These are phyloP conservation scores for Pachyrhynchus sulphureomaculatus DNA, from an alignment of 1,140 invertebrate genomes.

Conservation along the genomic window DNA sequence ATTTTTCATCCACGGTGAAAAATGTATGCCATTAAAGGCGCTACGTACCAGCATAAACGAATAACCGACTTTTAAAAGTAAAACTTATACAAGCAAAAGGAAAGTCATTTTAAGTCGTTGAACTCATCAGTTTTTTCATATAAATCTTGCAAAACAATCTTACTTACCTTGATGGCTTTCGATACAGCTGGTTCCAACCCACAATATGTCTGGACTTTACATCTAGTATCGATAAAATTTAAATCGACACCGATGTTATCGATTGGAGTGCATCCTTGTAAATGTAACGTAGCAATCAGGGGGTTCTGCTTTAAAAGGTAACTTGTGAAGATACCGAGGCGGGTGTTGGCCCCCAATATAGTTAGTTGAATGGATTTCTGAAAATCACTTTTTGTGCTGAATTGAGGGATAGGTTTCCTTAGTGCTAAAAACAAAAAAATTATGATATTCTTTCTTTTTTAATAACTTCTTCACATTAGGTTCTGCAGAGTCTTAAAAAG, in stretches of 20 bases:
- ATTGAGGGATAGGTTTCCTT: neutral
- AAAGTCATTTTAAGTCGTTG: too few species aligned
- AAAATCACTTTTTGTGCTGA: neutral
- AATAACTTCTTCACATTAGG: too few species aligned
- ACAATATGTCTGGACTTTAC: conserved; percentile 33
- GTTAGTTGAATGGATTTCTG: conserved; percentile 38
- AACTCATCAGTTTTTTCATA: too few species aligned
- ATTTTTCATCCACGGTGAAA: too few species aligned
- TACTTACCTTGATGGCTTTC: conserved; percentile 35
- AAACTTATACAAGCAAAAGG: neutral
- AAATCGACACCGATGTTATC: conserved; percentile 41
- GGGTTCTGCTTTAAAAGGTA: conserved; percentile 48
- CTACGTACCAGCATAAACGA: too few species aligned
- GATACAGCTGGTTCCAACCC: conserved; percentile 31
- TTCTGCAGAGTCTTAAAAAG: neutral
- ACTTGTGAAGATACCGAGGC: conserved; percentile 36
- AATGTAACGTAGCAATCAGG: conserved; percentile 39
- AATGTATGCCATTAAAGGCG: too few species aligned
- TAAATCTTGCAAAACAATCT: too few species aligned
- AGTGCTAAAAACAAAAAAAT: neutral
- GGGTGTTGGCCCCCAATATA: conserved; percentile 41
- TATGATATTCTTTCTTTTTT: too few species aligned
- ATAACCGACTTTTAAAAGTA: neutral
- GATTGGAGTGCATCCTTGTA: conserved; percentile 37
- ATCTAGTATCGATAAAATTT: conserved; percentile 43